Evolutionary conservation across 30 jellyfish, hydroid and myxozoan species (phyloP).

Genomic region (Cassiopea andromeda): DNA sequence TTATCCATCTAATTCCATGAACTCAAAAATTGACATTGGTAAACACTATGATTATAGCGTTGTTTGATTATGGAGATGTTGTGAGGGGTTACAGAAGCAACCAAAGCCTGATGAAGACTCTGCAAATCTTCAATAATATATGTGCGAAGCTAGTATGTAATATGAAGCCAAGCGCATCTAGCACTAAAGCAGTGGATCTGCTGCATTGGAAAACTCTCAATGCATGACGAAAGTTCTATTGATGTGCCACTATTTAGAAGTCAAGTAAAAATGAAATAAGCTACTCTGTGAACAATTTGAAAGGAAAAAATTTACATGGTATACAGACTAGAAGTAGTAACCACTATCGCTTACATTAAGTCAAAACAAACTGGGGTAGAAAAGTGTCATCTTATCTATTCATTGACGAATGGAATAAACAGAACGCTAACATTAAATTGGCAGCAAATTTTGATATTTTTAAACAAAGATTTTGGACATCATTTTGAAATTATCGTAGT

Average conservation of each 20-base stretch:
- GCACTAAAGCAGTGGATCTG: constrained; percentile 58
- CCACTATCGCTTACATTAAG: too few species aligned
- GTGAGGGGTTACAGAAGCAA: constrained; percentile 10
- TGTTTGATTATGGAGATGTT: constrained; percentile 38
- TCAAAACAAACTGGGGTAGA: too few species aligned
- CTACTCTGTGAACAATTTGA: too few species aligned
- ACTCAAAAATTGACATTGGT: constrained; percentile 38
- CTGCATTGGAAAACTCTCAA: constrained; percentile 63
- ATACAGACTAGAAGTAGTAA: too few species aligned
- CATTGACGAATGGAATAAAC: too few species aligned
- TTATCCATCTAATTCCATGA: constrained; percentile 47
- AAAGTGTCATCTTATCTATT: too few species aligned
- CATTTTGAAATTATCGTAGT: too few species aligned
- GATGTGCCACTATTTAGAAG: constrained; percentile 32
- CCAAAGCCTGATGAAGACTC: constrained; percentile 55
- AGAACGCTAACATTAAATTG: too few species aligned
- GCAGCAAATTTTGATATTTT: too few species aligned
- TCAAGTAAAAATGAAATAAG: too few species aligned
- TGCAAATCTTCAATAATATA: constrained; percentile 45
- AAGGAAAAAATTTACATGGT: too few species aligned
- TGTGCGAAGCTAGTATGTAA: constrained; percentile 67
- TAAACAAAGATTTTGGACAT: too few species aligned
- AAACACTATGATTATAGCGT: constrained; percentile 34
- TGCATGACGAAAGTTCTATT: constrained; percentile 31
- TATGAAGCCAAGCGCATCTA: constrained; percentile 64